A percentile compares a stretch with the other conserved stretches of the same genome.
Conservation (phyloP, 1,140 invertebrate species). For the Geopemphigus sp. region DNA sequence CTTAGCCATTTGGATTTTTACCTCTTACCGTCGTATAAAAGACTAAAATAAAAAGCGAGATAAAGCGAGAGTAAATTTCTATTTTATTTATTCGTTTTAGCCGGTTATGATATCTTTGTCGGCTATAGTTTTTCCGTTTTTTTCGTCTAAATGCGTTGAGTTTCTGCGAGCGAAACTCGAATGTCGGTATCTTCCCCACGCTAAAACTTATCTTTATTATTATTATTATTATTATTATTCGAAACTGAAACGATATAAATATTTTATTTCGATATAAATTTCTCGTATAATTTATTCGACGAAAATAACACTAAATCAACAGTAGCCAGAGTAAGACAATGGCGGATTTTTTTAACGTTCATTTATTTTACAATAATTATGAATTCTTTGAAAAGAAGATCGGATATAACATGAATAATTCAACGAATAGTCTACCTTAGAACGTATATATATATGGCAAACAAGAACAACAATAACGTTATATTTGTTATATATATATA, state of each 20-base stretch:
- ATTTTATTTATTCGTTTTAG: too few species aligned
- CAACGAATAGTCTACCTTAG: not conserved
- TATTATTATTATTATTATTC: not conserved
- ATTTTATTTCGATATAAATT: not conserved
- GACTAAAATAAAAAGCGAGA: not conserved
- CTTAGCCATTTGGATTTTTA: conserved; percentile 32
- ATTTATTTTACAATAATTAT: conserved; percentile 19
- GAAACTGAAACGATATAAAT: not conserved
- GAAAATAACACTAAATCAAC: conserved; percentile 9
- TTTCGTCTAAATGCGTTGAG: too few species aligned
- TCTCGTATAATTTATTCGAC: not conserved
- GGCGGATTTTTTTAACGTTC: not conserved
- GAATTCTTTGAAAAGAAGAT: not conserved
- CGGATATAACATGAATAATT: not conserved
- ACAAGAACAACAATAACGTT: not conserved
- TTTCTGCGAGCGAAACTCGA: too few species aligned
- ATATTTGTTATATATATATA: not conserved
- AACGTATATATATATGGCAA: conserved; percentile 5
- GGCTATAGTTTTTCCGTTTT: too few species aligned
- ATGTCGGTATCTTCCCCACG: too few species aligned
- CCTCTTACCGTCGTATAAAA: conserved; percentile 9
- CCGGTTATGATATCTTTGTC: too few species aligned
- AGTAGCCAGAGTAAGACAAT: not conserved
- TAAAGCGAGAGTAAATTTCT: not conserved
- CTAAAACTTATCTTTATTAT: too few species aligned